Evolutionary conservation across 2,888 invertebrate genomes (phyloP).

Genomic region (Athalia circularis): DNA sequence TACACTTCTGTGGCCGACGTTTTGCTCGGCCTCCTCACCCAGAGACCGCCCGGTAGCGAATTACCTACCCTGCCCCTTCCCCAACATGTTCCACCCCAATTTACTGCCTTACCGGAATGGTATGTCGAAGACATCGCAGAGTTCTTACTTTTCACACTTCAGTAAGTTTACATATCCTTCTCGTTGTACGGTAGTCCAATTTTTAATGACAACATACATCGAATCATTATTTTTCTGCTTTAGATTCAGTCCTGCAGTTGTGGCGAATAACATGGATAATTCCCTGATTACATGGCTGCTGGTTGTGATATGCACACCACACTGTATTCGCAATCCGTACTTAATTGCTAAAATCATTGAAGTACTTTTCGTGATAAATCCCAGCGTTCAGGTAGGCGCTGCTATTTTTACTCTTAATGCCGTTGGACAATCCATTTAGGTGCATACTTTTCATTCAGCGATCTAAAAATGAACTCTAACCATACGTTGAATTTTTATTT

Average conservation of each 20-base stretch:
- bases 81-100: slow-evolving; percentile 82
- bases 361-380: slow-evolving; percentile 87
- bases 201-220: not conserved
- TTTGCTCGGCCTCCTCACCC: slow-evolving; percentile 81
- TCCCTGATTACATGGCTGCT: slow-evolving; percentile 92
- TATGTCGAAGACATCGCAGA: slow-evolving; percentile 98
- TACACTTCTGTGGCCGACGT: slow-evolving; percentile 91
- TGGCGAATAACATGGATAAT: slow-evolving; percentile 87
- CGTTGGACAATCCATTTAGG: not conserved
- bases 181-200: slow-evolving; percentile 21
- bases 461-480: not conserved
- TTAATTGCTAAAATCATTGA: slow-evolving; percentile 97
- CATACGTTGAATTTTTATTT: not conserved
- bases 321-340: slow-evolving; percentile 96
- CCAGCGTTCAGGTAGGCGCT: slow-evolving; percentile 77
- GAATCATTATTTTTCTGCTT: slow-evolving; percentile 56
- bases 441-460: too few species aligned
- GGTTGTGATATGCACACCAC: slow-evolving; percentile 91
- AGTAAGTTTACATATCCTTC: slow-evolving; percentile 80
- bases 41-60: slow-evolving; percentile 74
- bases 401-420: not conserved
- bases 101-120: slow-evolving; percentile 97
- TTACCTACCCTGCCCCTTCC: slow-evolving; percentile 77
- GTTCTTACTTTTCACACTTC: slow-evolving; percentile 93
- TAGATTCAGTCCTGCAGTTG: slow-evolving; percentile 85